Percentiles rank a stretch among this genome's conserved stretches.
phyloP scores from a whole-genome alignment of 1,140 invertebrate genomes.

The Penaeus vannamei region DNA sequence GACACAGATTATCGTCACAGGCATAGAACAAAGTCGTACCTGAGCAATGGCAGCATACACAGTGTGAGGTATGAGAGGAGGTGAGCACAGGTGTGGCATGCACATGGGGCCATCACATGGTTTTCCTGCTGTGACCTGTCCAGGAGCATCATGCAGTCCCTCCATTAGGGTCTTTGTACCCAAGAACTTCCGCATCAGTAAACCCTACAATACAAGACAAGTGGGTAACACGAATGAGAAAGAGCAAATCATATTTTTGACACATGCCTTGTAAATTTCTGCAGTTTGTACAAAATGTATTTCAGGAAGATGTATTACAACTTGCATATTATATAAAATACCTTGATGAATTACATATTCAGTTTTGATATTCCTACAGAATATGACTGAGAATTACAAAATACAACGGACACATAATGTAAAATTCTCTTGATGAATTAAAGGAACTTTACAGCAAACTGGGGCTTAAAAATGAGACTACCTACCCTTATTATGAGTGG shows the following conservation, averaged over 20 bases:
- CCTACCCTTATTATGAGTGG: conserved; percentile 60
- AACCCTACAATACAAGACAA: conserved; percentile 26
- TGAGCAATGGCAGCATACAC: conserved; percentile 65
- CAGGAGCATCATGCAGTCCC: conserved; percentile 57
- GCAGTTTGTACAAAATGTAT: too few species aligned
- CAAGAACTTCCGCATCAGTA: conserved; percentile 52
- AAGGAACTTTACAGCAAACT: not conserved
- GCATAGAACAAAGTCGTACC: conserved; percentile 35
- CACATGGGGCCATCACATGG: conserved; percentile 65
- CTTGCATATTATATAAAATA: too few species aligned
- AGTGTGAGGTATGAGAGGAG: conserved; percentile 66
- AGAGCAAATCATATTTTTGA: too few species aligned
- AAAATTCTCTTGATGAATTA: too few species aligned
- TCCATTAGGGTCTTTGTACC: conserved; percentile 50
- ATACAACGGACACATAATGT: too few species aligned
- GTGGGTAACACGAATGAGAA: too few species aligned
- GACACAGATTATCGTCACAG: not conserved
- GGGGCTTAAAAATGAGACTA: not conserved
- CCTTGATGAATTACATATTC: too few species aligned
- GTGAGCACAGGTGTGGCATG: conserved; percentile 63
- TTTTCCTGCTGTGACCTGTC: conserved; percentile 50
- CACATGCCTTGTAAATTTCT: too few species aligned
- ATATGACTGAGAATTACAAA: too few species aligned
- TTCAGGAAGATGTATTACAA: too few species aligned
- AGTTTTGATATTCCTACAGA: too few species aligned